Evolutionary conservation across 64 coral and sea anemone genomes (phyloP).

Genomic region (Hydrozoanthus tunicans): DNA sequence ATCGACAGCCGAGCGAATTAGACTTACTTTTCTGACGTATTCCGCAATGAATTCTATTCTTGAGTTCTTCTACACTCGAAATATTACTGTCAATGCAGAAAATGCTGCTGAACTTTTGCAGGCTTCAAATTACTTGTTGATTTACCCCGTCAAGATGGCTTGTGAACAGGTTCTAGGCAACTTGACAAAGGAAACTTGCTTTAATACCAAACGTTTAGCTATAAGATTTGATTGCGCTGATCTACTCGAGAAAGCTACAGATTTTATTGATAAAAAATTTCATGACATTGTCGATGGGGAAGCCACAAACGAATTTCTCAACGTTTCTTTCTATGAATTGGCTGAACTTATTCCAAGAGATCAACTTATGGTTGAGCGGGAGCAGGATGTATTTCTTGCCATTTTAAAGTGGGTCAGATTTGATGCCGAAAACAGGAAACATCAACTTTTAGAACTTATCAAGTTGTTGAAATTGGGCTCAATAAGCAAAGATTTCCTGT

Average conservation of each 20-base stretch:
- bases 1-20: neutral
- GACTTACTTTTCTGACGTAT: neutral
- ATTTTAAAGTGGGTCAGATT: constrained; percentile 30
- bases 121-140: constrained; percentile 27
- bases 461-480: neutral
- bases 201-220: constrained; percentile 5
- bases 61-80: constrained; percentile 45
- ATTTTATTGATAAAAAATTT: constrained; percentile 23
- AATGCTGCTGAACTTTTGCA: constrained; percentile 26
- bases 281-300: constrained; percentile 17
- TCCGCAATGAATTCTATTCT: constrained; percentile 28
- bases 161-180: constrained; percentile 8
- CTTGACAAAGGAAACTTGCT: constrained; percentile 26
- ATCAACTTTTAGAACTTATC: neutral
- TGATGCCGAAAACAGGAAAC: constrained; percentile 12
- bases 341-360: constrained; percentile 19
- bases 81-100: neutral
- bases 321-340: constrained; percentile 13
- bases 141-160: constrained; percentile 9
- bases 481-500: constrained; percentile 24
- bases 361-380: constrained; percentile 14
- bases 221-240: neutral
- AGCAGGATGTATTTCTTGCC: constrained; percentile 45
- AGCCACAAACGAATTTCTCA: neutral
- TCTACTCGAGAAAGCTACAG: neutral